Evolutionary conservation across 2,113 vertebrate genomes (phyloP), one percentile per base, ranked within the genome.

Genomic region (Halichoeres trimaculatus): DNA sequence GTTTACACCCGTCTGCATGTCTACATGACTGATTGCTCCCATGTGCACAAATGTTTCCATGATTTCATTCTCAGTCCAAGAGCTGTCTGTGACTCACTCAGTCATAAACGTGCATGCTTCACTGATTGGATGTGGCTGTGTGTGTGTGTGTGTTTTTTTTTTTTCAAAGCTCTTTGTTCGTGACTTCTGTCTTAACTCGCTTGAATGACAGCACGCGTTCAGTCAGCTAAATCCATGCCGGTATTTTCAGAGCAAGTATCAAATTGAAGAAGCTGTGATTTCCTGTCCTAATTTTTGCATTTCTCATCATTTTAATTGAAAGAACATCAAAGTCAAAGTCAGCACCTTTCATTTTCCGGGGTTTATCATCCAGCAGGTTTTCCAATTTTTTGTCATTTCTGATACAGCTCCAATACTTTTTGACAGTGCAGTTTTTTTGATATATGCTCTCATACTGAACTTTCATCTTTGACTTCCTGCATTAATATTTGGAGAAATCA

Each of bases 371-470:
- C 41, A 7, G 1, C 12, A 54, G 47, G 26, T 74, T 57, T 30
- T 48, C 22, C 8, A 35, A 40, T 43, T 72, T 48, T 36, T 30
- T 63, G 54, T 50, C n/a, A 40, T n/a, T 70, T 43, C 57, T 23
- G 34, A 73, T 12, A 24, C 22, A 24, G 41, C 26, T 76, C 19
- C 40, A 35, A 8, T 10, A 35, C 17, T 50, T 75, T 10, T 20
- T 9, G 4, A 55, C 22, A 66, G 14, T 38, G 1, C 38, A 4
- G 19, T 73, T 55, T 56, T 34, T 8, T 11, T 4, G 17, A 19
- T 5, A 14, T 12, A 22, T 70, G 0, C 12, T 30, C 47, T 22
- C 36, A 14, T n/a, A 45, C 2, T 40, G n/a, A 34, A 30, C 30
- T 57, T 55, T 72, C 67, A 62, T 30, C 11, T 24, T 19, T 24